Evolutionary conservation across 2,113 vertebrate species (phyloP).

Genomic region (Danio rerio): GRCz12tu NC_133199.1:31121501-31122000

Average conservation of each 20-base stretch:
- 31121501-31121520: conserved; percentile 12
- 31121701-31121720: background rate
- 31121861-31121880: background rate
- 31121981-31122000: no score
- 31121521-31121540: conserved; percentile 26
- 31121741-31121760: conserved; percentile 30
- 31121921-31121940: background rate
- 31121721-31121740: conserved; percentile 10
- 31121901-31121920: background rate
- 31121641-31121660: conserved; percentile 5
- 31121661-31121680: conserved; percentile 20
- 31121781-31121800: conserved; percentile 26
- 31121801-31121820: background rate
- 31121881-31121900: background rate
- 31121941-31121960: no score
- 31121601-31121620: conserved; percentile 27
- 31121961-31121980: no score
- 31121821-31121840: conserved; percentile 15
- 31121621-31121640: conserved; percentile 18
- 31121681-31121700: conserved; percentile 48
- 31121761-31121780: conserved; percentile 4
- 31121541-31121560: conserved; percentile 12
- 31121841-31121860: conserved; percentile 13
- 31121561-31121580: background rate
- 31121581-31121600: conserved; percentile 13